Evolutionary conservation across 2,888 invertebrate species (phyloP).

Genomic region (Nymphalis polychloros): DNA sequence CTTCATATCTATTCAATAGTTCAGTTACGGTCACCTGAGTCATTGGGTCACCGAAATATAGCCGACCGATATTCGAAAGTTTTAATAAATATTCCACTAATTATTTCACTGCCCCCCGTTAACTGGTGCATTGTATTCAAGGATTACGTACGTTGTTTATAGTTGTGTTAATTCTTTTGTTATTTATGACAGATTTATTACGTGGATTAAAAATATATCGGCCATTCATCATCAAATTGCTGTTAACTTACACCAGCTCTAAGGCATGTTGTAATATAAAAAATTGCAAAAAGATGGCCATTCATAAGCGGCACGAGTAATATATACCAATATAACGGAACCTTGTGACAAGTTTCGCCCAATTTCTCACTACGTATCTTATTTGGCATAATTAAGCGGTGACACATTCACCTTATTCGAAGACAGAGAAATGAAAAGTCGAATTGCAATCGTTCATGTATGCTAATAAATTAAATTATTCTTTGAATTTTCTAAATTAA

Average conservation of each 20-base stretch:
- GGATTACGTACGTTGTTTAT: conserved; percentile 36
- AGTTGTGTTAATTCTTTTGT: conserved; percentile 35
- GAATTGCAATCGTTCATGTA: conserved; percentile 6
- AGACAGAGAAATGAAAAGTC: conserved; percentile 22
- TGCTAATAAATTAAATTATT: conserved; percentile 13
- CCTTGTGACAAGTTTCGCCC: conserved; percentile 43
- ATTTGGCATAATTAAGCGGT: conserved; percentile 46
- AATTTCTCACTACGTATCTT: conserved; percentile 36
- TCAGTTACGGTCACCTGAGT: conserved; percentile 26
- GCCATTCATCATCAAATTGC: conserved; percentile 35
- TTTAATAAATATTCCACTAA: conserved; percentile 18
- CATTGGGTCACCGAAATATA: conserved; percentile 33
- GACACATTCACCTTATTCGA: conserved; percentile 43
- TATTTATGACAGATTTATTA: conserved; percentile 29
- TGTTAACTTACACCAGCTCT: conserved; percentile 37
- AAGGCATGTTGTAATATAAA: conserved; percentile 42
- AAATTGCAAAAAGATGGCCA: conserved; percentile 46
- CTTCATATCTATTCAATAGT: conserved; percentile 51
- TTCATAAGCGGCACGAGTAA: conserved; percentile 43
- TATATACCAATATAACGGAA: conserved; percentile 45
- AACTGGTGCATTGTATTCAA: conserved; percentile 36
- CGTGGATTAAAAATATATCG: conserved; percentile 27
- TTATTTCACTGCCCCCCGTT: conserved; percentile 11
- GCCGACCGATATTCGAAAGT: conserved; percentile 32
- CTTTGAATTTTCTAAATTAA: conserved; percentile 20